These are phyloP conservation scores for Yoshiicerus persimilis DNA, from an alignment of 1,140 invertebrate genomes.

Conservation along the genomic window DNA sequence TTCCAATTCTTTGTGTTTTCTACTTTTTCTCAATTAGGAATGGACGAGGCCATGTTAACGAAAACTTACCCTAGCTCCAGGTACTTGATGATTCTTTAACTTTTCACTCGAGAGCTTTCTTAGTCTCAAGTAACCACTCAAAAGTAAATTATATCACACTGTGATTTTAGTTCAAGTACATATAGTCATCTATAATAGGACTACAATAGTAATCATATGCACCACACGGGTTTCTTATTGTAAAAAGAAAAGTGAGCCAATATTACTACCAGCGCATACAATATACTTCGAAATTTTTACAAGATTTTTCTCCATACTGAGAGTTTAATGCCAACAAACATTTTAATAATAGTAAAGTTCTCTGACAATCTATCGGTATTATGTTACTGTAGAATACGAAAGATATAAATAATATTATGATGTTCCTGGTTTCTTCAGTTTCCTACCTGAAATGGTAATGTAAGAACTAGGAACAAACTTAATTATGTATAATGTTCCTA, in stretches of 20 bases:
- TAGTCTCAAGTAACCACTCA: not conserved
- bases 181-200: not conserved
- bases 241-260: too few relatives aligned
- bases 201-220: not conserved
- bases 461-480: not conserved
- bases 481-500: not conserved
- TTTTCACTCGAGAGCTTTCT: not conserved
- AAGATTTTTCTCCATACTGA: too few relatives aligned
- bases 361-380: too few relatives aligned
- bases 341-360: too few relatives aligned
- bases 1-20: not conserved
- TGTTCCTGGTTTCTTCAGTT: not conserved
- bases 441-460: too few relatives aligned
- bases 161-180: not conserved
- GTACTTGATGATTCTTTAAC: conserved; percentile 18
- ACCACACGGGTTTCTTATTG: not conserved
- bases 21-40: not conserved
- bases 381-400: too few relatives aligned
- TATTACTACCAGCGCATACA: too few relatives aligned
- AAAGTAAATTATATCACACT: not conserved
- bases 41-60: not conserved
- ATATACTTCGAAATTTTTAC: too few relatives aligned
- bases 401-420: not conserved
- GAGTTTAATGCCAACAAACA: too few relatives aligned
- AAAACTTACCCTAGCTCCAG: not conserved